These are phyloP conservation scores for Drosophila rhopaloa DNA, from an alignment of 1,140 invertebrate genomes.

Conservation along the genomic window DNA sequence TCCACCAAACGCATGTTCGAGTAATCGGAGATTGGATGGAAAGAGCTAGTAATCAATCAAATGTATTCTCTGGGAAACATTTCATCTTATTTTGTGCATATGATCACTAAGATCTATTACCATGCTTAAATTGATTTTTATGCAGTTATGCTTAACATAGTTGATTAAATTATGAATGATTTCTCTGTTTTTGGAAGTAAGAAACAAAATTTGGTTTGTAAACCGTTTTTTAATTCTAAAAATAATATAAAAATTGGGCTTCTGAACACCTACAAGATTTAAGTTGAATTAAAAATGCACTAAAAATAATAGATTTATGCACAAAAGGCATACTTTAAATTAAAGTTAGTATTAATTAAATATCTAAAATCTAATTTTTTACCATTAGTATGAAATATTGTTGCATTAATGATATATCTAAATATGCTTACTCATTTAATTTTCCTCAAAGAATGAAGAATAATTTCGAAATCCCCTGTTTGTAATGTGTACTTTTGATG, in stretches of 20 bases:
- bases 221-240: too few relatives aligned
- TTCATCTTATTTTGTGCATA: background rate
- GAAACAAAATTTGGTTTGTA: background rate
- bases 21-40: slow-evolving; percentile 27
- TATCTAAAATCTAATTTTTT: too few relatives aligned
- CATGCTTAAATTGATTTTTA: slow-evolving; percentile 1
- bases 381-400: too few relatives aligned
- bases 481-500: slow-evolving; percentile 6
- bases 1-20: slow-evolving; percentile 18
- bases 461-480: background rate
- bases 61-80: slow-evolving; percentile 14
- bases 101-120: slow-evolving; percentile 10
- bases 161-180: slow-evolving; percentile 2
- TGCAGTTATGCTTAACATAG: slow-evolving; percentile 1
- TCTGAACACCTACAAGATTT: too few relatives aligned
- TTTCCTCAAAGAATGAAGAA: too few relatives aligned
- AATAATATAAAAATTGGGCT: too few relatives aligned
- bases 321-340: too few relatives aligned
- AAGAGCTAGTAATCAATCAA: slow-evolving; percentile 33
- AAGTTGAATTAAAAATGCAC: too few relatives aligned
- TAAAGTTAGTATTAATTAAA: too few relatives aligned
- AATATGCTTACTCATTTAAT: too few relatives aligned
- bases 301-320: too few relatives aligned
- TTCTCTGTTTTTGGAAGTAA: background rate
- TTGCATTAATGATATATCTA: too few relatives aligned